Conservation (phyloP, 2,888 invertebrate species). For the Blastobasis lacticolella region DNA sequence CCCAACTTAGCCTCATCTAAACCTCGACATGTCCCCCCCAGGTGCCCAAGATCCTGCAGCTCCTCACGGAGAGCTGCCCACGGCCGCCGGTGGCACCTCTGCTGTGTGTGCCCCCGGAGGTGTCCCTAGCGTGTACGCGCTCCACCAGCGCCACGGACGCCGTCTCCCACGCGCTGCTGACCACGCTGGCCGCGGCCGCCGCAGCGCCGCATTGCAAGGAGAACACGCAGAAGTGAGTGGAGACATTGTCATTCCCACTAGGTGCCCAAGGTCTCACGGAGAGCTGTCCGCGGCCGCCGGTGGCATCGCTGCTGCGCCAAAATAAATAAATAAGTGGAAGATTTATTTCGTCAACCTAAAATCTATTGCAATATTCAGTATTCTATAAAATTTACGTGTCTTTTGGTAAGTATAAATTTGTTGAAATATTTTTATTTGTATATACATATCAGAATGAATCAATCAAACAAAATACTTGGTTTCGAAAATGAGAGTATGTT, state of each 20-base stretch:
- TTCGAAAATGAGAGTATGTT: too few species aligned
- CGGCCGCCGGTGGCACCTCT: slow-evolving; percentile 29
- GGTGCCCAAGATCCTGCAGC: slow-evolving; percentile 72
- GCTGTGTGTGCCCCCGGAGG: slow-evolving; percentile 37
- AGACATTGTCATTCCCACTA: slow-evolving; percentile 17
- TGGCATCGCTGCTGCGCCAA: slow-evolving; percentile 30
- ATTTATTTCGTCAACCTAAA: too few species aligned
- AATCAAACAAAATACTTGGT: too few species aligned
- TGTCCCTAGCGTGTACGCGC: slow-evolving; percentile 43
- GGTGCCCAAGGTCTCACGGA: slow-evolving; percentile 68
- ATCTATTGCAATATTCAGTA: too few species aligned
- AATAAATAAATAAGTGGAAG: too few species aligned
- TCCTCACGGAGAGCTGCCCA: slow-evolving; percentile 37
- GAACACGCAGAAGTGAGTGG: slow-evolving; percentile 25
- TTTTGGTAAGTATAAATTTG: too few species aligned
- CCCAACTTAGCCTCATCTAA: too few species aligned
- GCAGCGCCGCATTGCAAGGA: slow-evolving; percentile 39
- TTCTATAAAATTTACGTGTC: too few species aligned
- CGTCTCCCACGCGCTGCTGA: slow-evolving; percentile 86
- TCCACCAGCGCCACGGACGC: slow-evolving; percentile 80
- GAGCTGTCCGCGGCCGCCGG: slow-evolving; percentile 39
- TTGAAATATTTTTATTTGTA: too few species aligned
- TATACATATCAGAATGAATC: too few species aligned
- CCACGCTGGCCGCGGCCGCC: slow-evolving; percentile 81
- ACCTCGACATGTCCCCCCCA: slow-evolving; percentile 17